Conservation (phyloP, 2,888 invertebrate genomes). For the Microchrysa polita region DNA sequence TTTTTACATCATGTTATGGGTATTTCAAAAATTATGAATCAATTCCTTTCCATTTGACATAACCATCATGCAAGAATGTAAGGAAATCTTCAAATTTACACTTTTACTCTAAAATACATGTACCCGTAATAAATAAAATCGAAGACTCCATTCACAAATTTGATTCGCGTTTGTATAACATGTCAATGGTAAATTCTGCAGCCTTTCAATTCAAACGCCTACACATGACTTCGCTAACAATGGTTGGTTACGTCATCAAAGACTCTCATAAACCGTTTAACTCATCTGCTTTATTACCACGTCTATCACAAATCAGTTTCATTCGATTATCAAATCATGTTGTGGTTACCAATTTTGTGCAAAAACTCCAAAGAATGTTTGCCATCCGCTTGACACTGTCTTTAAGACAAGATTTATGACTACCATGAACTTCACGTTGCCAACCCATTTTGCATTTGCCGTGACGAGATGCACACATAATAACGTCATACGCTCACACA, state of each 20-base stretch:
- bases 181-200: neutral
- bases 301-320: neutral
- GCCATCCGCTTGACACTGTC: neutral
- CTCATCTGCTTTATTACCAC: neutral
- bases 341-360: neutral
- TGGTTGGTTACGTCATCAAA: neutral
- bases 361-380: neutral
- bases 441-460: neutral
- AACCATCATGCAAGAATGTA: no score
- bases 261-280: neutral
- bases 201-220: neutral
- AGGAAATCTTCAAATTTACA: no score
- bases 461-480: neutral
- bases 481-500: neutral
- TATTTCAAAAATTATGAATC: no score
- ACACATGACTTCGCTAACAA: neutral
- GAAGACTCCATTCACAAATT: neutral
- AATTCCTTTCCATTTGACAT: no score
- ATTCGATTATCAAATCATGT: neutral
- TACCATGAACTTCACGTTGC: neutral
- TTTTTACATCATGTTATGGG: no score
- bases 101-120: no score
- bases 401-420: neutral
- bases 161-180: neutral
- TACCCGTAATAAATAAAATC: no score